Evolutionary conservation across 2,113 vertebrate genomes (phyloP).

Genomic region (Heloderma charlesbogerti): DNA sequence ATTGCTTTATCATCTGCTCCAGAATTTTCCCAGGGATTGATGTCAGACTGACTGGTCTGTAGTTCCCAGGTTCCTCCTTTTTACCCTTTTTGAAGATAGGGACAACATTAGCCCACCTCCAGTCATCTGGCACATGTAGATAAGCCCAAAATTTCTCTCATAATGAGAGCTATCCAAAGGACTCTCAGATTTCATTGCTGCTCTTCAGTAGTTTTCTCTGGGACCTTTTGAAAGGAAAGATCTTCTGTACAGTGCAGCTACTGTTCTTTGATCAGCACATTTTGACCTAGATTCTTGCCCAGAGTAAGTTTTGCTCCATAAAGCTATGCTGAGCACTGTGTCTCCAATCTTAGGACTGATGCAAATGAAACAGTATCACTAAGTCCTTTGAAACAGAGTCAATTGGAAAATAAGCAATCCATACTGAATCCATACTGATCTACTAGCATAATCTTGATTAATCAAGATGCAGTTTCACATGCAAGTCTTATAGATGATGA

Average conservation of each 20-base stretch:
- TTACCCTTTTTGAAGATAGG: too few species aligned
- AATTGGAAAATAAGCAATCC: conserved; percentile 6
- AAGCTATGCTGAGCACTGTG: background rate
- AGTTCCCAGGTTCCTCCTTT: too few species aligned
- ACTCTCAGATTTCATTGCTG: background rate
- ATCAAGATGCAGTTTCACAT: background rate
- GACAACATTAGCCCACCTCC: too few species aligned
- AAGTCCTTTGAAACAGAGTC: conserved; percentile 24
- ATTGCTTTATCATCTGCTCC: too few species aligned
- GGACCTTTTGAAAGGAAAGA: conserved; percentile 16
- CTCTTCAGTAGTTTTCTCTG: background rate
- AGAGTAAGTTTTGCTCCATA: background rate
- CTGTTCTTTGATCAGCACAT: conserved; percentile 20
- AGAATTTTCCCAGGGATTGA: too few species aligned
- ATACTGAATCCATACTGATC: background rate
- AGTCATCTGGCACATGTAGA: too few species aligned
- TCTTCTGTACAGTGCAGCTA: conserved; percentile 3
- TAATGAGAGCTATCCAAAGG: conserved; percentile 3
- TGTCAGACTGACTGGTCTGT: too few species aligned
- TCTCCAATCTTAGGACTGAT: background rate
- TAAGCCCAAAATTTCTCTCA: conserved; percentile 10
- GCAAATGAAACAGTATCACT: conserved; percentile 5
- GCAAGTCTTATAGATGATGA: background rate
- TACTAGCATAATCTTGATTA: conserved; percentile 27
- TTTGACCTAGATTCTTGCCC: conserved; percentile 1